Base-by-base conservation (phyloP, 2,113 vertebrate species). In the Apodemus speciosus region DNA sequence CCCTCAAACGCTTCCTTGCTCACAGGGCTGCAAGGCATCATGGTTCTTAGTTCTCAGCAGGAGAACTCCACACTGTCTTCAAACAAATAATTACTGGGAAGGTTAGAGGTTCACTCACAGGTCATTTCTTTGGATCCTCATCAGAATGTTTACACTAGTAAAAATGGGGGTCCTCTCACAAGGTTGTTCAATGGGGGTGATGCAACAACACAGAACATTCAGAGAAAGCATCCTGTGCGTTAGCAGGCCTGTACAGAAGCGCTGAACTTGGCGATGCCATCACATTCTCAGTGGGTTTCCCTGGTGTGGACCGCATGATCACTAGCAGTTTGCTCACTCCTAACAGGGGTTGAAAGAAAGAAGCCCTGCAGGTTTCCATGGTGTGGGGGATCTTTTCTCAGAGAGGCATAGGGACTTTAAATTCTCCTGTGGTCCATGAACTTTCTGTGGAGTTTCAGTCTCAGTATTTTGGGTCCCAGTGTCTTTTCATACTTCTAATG, bases 81-180 rank as follows among this genome's bases (percentile, higher is more conserved):
- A 99, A 99, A 99, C 99, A 99, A 99, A 99, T 99, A 99, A 99
- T 99, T 99, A 99, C 98, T 98, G 98, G 98, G 98, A 99, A 99
- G 99, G 99, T 99, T 99, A 99, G 98, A 98, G 98, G 99, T 99
- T 99, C 98, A 98, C 96, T 93, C 96, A 97, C 98, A 99, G 99
- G 99, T 99, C 99, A 99, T 99, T 99, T 98, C 99, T 99, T 98
- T 98, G 99, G 99, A 99, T 99, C 99, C 98, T 98, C 98, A 92
- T 98, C 99, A 99, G 98, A 99, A 98, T 99, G 99, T 99, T 99
- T 99, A 99, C 98, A 98, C 99, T 99, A 99, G 98, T 97, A 97
- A 98, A 98, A 97, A 93, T 84, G 93, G 95, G 97, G 97, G 96
- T 97, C 97, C 93, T 87, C 97, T 98, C 97, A 97, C 98, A 98